Percentiles rank a stretch among this genome's conserved stretches.
phyloP scores from a whole-genome alignment of 37 sponge, comb jelly and placozoan genomes.

The Aphrocallistes beatrix region DNA sequence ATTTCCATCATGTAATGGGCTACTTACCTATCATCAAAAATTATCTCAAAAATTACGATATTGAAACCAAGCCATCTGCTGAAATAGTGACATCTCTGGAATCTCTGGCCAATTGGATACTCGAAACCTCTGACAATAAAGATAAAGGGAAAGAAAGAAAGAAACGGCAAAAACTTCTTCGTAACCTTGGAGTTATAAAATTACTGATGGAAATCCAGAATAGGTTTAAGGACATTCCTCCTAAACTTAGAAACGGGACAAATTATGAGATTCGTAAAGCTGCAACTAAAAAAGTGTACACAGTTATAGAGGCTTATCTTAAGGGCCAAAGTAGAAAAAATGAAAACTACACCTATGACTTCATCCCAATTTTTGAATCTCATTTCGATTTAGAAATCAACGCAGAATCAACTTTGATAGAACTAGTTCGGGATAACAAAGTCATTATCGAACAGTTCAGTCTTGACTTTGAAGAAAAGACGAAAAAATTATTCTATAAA shows the following conservation, averaged over 20 bases:
- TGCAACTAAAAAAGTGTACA: slow-evolving; percentile 10
- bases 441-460: background rate
- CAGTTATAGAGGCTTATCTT: slow-evolving; percentile 28
- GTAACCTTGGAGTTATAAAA: slow-evolving; percentile 41
- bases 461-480: background rate
- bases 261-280: background rate
- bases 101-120: background rate
- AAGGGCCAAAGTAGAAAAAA: slow-evolving; percentile 49
- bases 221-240: background rate
- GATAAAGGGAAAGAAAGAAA: background rate
- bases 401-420: slow-evolving; percentile 63
- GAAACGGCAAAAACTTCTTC: slow-evolving; percentile 45
- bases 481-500: background rate
- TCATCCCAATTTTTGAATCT: slow-evolving; percentile 31
- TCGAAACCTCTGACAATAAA: no score
- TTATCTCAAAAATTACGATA: background rate
- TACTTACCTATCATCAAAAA: slow-evolving; percentile 42
- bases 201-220: background rate
- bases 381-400: slow-evolving; percentile 28
- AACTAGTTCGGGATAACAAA: slow-evolving; percentile 55
- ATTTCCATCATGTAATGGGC: slow-evolving; percentile 55
- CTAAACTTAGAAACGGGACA: background rate
- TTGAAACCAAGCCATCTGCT: background rate
- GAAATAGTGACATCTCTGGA: background rate
- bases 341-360: slow-evolving; percentile 38